Evolutionary conservation across 2,888 invertebrate genomes (phyloP), one percentile per base, ranked within the genome.

Genomic region (Molanna angustata): DNA sequence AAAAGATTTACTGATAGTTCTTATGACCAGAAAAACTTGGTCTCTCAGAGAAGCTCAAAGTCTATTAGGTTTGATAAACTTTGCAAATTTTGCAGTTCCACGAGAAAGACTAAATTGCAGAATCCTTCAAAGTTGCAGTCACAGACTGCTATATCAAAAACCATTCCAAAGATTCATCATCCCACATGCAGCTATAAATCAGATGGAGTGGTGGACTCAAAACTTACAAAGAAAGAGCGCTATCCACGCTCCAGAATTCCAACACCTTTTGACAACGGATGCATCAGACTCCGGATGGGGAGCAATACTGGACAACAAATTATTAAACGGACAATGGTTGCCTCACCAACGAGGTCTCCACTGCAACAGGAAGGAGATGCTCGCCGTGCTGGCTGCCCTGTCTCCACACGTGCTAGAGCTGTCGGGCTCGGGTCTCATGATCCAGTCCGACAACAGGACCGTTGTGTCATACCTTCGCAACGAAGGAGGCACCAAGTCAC

Each of bases 401-500:
- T n/a, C n/a, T n/a, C n/a, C n/a, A n/a, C n/a, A n/a, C n/a, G n/a
- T n/a, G n/a, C n/a, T n/a, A n/a, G n/a, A n/a, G n/a, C n/a, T n/a
- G n/a, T 16, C 13, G 7, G 20, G 22, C 16, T 22, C 47, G 16
- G 43, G 42, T 9, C 43, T 52, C 7, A 13, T 52, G 27, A 43
- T 63, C 11, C 63, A 64, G 39, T 59, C 60, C 59, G 63, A 64
- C 57, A 63, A 62, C 21, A 37, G 46, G 9, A 61, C 61, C 0
- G 62, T 54, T 4, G 56, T 63, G 4, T 44, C 59, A 2, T 57
- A 62, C 17, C 50, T 61, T 2, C 46, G 60, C 2, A 63, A 65
- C 39, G 64, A 66, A 45, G 65, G 65, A 6, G 64, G 64, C 0
- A 64, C 62, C 1, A 62, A 60, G 45, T 64, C 64, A 1, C 1